Base-by-base conservation (phyloP, 2,797 vertebrate species). In the Argya squamiceps region DNA sequence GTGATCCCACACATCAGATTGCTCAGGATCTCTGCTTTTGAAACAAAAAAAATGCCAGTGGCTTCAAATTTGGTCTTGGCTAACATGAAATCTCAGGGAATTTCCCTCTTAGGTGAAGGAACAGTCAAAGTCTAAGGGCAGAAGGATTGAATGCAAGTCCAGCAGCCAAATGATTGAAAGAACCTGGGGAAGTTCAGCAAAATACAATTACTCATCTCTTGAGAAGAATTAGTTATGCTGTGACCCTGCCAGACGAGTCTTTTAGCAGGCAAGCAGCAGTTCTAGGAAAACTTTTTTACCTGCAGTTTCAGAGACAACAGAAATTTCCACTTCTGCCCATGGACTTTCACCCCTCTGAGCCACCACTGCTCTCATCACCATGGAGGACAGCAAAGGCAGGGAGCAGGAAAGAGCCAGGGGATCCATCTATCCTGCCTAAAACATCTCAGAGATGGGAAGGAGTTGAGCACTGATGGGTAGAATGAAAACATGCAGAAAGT, bases 31-130 rank as follows among this genome's bases (percentile, higher is more conserved):
- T 63, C 34, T 91, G 59, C n/a, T 27, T 41, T 75, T 75, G 30
- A 36, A 96, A 44, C 46, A 63, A 76, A 58, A 92, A 91, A 74
- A 82, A 87, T 27, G 29, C 69, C 63, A 82, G 27, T 0, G 0
- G 74, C 46, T 67, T 22, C 22, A 75, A 50, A 77, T 68, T 74
- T 47, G 19, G 49, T 80, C 64, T 75, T 83, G 46, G 64, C 44
- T 68, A 71, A 70, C 22, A 36, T 4, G 15, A 68, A 75, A 83
- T 92, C 56, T 80, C 49, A 8, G 19, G 52, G 59, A 85, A 68
- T 89, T 93, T 77, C 77, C 53, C 49, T 46, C 41, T 39, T 80
- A 88, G 64, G 71, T 91, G 84, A 88, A 88, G 64, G 60, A 88
- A 92, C 37, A 76, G 70, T 69, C 67, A 82, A 36, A 89, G 56